Evolutionary conservation across 2,113 vertebrate genomes (phyloP).

Genomic region (Promerops cafer): DNA sequence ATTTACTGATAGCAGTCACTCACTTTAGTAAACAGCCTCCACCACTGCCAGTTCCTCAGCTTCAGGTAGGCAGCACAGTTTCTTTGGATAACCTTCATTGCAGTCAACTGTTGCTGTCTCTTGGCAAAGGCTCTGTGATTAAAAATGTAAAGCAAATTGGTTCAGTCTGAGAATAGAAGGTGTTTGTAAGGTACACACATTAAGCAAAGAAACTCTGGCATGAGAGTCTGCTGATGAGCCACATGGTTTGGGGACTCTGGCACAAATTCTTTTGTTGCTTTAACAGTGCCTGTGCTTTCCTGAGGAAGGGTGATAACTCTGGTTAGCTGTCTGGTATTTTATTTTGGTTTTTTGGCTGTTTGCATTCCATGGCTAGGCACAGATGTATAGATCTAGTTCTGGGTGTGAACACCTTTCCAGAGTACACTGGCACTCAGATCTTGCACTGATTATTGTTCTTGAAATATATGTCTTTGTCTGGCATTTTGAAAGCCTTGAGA

Average conservation of each 20-base stretch:
- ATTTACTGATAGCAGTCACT: neutral
- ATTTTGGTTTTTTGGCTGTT: neutral
- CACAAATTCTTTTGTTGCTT: neutral
- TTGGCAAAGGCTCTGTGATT: constrained; percentile 85
- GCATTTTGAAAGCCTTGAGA: neutral
- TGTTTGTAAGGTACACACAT: neutral
- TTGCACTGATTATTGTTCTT: neutral
- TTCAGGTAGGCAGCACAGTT: constrained; percentile 94
- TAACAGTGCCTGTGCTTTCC: neutral
- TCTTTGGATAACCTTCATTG: constrained; percentile 96
- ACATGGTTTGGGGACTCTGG: neutral
- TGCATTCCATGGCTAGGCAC: neutral
- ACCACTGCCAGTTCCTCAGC: constrained; percentile 97
- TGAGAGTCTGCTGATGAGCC: neutral
- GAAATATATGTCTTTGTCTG: neutral
- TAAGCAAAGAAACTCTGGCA: neutral
- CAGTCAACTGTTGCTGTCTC: constrained; percentile 89
- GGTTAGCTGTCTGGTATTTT: neutral
- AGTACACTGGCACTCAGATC: neutral
- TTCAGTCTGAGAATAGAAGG: neutral
- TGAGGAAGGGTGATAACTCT: neutral
- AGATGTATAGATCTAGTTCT: neutral
- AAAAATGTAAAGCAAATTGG: neutral
- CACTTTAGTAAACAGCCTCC: constrained; percentile 95
- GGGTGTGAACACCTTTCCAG: neutral